Conservation (phyloP, 2,113 vertebrate species). For the Rhabdornis inornatus region DNA sequence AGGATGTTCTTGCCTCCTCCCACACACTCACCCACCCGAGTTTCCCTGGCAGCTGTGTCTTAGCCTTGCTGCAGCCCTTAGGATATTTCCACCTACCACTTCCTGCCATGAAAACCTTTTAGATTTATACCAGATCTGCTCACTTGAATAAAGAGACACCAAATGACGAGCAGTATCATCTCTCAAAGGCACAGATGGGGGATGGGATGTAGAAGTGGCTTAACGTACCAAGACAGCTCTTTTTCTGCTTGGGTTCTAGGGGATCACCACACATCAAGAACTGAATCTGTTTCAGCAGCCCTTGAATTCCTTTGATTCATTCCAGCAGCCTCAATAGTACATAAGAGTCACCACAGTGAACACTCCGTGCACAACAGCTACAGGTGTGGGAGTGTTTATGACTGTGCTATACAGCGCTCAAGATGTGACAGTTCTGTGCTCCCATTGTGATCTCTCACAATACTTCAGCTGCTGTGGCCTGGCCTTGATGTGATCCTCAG, state of each 20-base stretch:
- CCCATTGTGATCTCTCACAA: not conserved
- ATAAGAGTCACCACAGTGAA: not conserved
- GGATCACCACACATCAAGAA: not conserved
- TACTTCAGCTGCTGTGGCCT: not conserved
- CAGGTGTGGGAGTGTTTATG: not conserved
- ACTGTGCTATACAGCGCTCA: not conserved
- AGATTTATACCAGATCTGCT: conserved; percentile 1
- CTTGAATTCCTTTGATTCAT: not conserved
- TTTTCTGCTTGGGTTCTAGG: not conserved
- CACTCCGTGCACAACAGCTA: not conserved
- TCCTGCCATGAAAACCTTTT: not conserved
- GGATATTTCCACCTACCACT: conserved; percentile 51
- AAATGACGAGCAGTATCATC: not conserved
- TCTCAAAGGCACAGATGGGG: not conserved
- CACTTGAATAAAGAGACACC: not conserved
- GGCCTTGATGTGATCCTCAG: not conserved
- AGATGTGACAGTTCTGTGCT: not conserved
- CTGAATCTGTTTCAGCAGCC: not conserved
- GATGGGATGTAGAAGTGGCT: not conserved
- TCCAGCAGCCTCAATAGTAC: not conserved
- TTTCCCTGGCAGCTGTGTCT: conserved; percentile 27
- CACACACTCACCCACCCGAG: not conserved
- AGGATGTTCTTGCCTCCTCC: not conserved
- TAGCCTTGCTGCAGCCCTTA: conserved; percentile 5
- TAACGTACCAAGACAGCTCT: not conserved